Conservation (phyloP, 2,797 vertebrate species). For the Paramormyrops hopkinsi region DNA sequence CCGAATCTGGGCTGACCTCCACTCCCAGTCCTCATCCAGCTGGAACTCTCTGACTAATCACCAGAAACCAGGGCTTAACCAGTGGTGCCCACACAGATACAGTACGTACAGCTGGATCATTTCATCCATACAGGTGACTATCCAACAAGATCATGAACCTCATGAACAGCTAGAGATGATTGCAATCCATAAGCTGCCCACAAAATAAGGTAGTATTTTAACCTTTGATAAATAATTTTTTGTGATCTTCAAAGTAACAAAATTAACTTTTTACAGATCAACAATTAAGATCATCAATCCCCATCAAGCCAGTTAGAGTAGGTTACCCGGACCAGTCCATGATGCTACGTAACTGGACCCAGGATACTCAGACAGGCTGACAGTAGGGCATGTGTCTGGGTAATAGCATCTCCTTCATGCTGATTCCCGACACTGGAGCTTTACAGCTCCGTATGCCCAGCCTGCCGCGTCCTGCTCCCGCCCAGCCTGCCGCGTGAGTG, state of each 20-base stretch:
- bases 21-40: neutral
- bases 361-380: neutral
- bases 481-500: neutral
- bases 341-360: neutral
- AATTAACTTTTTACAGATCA: neutral
- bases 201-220: neutral
- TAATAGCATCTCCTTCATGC: neutral
- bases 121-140: neutral
- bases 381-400: neutral
- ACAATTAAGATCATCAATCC: neutral
- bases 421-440: neutral
- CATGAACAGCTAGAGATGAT: neutral
- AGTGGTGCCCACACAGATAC: neutral
- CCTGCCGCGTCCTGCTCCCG: neutral
- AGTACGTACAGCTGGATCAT: neutral
- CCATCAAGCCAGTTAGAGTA: neutral
- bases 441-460: neutral
- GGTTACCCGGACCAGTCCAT: neutral
- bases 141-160: neutral
- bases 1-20: neutral
- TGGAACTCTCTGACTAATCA: neutral
- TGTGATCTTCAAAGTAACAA: neutral
- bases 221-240: neutral
- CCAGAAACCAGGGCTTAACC: neutral
- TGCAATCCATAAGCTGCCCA: neutral